These are phyloP conservation scores for Drosophila emarginata DNA, from an alignment of 2,888 invertebrate genomes.

Conservation along the genomic window DNA sequence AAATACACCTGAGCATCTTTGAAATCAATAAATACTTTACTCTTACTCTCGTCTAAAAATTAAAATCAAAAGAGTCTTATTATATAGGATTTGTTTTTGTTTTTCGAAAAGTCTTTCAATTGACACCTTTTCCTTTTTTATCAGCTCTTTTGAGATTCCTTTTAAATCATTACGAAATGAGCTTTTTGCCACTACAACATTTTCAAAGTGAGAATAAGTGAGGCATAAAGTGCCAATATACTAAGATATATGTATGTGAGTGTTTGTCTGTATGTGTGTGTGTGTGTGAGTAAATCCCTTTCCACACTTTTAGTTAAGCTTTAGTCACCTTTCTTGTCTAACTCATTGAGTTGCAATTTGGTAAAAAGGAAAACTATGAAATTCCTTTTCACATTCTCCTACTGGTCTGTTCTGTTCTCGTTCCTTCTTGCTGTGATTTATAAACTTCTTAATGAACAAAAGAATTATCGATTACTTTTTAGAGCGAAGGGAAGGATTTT, in stretches of 20 bases:
- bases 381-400: conserved; percentile 43
- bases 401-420: not conserved
- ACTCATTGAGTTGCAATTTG: conserved; percentile 19
- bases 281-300: not conserved
- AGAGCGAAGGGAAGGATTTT: not conserved
- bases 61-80: not conserved
- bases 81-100: not conserved
- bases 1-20: not conserved
- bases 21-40: not conserved
- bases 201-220: conserved; percentile 51
- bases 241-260: not conserved
- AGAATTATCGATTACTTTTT: conserved; percentile 71
- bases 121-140: conserved; percentile 1
- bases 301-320: conserved; percentile 2
- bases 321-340: not conserved
- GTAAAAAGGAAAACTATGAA: conserved; percentile 55
- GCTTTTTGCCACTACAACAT: conserved; percentile 4
- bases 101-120: not conserved
- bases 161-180: conserved; percentile 3
- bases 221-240: conserved; percentile 37
- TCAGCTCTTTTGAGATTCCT: not conserved
- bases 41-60: not conserved
- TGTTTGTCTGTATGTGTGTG: not conserved
- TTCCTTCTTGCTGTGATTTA: conserved; percentile 57
- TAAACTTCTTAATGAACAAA: conserved; percentile 76